These are phyloP conservation scores for Sphaeramia orbicularis DNA, from an alignment of 2,797 vertebrate species.

Conservation along the genomic window DNA sequence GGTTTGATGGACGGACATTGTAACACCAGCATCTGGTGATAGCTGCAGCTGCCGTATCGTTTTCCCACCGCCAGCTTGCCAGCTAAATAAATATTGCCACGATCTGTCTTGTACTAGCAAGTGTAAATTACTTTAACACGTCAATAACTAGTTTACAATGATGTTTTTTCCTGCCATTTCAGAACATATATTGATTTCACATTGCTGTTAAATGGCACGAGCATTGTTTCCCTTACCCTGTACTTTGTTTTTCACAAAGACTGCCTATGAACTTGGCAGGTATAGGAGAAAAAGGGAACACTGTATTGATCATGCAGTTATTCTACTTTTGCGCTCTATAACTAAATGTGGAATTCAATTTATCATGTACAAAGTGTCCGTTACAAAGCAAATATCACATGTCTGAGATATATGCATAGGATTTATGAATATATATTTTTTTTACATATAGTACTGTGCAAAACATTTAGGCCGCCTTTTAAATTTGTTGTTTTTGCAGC, in stretches of 20 bases:
- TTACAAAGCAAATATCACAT: constrained; percentile 2
- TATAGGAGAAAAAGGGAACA: constrained; percentile 14
- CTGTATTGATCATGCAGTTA: constrained; percentile 35
- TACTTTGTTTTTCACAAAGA: constrained; percentile 49
- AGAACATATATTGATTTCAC: constrained; percentile 88
- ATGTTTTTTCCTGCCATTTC: constrained; percentile 86
- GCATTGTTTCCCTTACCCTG: constrained; percentile 66
- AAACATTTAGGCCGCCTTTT: no score
- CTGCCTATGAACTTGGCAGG: constrained; percentile 55
- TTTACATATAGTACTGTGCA: no score
- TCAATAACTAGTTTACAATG: constrained; percentile 90
- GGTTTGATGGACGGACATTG: constrained; percentile 86
- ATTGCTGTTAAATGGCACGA: constrained; percentile 81
- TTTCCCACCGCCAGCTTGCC: constrained; percentile 83
- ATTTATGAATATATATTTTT: no score
- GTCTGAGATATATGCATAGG: no score
- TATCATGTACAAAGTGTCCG: not conserved
- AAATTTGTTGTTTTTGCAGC: not conserved
- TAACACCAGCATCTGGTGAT: constrained; percentile 87
- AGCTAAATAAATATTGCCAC: constrained; percentile 90
- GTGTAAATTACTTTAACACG: constrained; percentile 89
- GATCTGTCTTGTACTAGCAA: constrained; percentile 89
- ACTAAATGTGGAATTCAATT: constrained; percentile 26
- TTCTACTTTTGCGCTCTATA: constrained; percentile 15
- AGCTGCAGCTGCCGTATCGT: constrained; percentile 86